Conservation (phyloP, 2,113 vertebrate species). For the Junco hyemalis region DNA sequence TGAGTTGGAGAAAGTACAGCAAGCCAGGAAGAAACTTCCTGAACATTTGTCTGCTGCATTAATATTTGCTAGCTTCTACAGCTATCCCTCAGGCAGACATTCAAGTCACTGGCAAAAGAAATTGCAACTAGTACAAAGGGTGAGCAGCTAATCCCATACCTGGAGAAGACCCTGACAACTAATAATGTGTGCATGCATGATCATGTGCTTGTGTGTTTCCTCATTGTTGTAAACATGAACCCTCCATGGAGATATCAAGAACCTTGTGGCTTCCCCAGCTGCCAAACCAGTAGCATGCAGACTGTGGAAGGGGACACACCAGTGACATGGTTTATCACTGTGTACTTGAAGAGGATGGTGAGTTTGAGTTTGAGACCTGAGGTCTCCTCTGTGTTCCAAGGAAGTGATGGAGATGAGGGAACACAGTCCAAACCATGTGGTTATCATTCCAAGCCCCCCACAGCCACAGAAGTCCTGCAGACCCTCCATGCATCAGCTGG, state of each 20-base stretch:
- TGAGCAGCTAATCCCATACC: neutral
- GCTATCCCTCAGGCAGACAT: neutral
- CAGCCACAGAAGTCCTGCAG: neutral
- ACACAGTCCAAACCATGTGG: fast-evolving
- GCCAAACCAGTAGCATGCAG: neutral
- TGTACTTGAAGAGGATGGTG: neutral
- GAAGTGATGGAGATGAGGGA: neutral
- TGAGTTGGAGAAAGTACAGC: neutral
- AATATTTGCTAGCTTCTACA: neutral
- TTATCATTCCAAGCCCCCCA: fast-evolving
- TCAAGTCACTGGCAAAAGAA: neutral
- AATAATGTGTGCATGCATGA: neutral
- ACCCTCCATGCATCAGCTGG: neutral
- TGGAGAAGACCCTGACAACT: neutral
- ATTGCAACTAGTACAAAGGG: neutral
- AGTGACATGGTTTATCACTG: neutral
- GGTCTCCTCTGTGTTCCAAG: neutral
- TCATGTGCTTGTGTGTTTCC: neutral
- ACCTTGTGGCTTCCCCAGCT: neutral
- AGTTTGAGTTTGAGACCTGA: neutral
- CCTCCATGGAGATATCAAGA: neutral
- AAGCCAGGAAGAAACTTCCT: neutral
- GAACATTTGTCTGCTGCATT: neutral
- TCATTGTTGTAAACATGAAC: neutral
- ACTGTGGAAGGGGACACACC: neutral